A percentile compares a stretch with the other conserved stretches of the same genome.
Evolutionary conservation across 2,113 vertebrate species (phyloP).

Genomic region (Anolis sagrei): DNA sequence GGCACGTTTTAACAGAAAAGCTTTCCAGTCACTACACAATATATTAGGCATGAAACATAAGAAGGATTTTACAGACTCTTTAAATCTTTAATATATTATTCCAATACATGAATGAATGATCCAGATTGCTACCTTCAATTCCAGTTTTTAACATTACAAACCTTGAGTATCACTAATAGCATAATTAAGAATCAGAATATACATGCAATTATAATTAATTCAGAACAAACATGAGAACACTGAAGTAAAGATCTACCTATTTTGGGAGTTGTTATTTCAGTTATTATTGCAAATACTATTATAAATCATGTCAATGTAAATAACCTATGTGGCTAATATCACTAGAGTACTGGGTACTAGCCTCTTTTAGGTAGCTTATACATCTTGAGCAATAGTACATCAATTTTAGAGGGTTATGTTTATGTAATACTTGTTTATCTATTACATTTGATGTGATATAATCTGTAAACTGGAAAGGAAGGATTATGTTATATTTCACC

Average conservation of each 20-base stretch:
- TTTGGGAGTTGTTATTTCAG: too few relatives aligned
- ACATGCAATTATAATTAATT: too few relatives aligned
- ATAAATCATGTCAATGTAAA: not conserved
- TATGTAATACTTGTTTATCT: not conserved
- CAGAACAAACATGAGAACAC: too few relatives aligned
- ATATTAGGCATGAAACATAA: not conserved
- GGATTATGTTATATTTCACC: not conserved
- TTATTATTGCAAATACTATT: not conserved
- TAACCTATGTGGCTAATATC: not conserved
- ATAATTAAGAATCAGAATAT: too few relatives aligned
- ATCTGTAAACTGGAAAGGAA: not conserved
- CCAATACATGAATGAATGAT: too few relatives aligned
- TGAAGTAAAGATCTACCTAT: too few relatives aligned
- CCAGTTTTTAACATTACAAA: too few relatives aligned
- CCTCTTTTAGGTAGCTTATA: not conserved
- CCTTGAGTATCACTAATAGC: too few relatives aligned
- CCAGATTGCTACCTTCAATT: too few relatives aligned
- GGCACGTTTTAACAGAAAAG: slow-evolving; percentile 3
- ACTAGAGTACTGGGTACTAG: not conserved
- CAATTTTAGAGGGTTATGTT: not conserved
- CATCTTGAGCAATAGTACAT: not conserved
- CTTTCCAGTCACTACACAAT: not conserved
- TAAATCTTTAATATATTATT: too few relatives aligned
- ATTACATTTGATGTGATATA: not conserved
- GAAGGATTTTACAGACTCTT: not conserved